Conservation (phyloP, 2,113 vertebrate genomes). For the Eurystomus gularis region DNA sequence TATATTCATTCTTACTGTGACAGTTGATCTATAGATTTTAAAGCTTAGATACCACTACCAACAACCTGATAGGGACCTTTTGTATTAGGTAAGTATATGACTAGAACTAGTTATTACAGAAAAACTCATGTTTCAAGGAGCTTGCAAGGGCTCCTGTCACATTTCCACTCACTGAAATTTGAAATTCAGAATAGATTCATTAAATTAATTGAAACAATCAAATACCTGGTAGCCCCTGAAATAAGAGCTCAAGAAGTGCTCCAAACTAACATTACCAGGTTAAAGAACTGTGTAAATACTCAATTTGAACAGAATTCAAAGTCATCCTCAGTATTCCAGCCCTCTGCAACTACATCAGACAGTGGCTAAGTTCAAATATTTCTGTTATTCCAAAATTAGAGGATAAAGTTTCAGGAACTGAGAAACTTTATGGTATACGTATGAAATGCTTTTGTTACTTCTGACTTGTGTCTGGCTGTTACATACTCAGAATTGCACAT, state of each 20-base stretch:
- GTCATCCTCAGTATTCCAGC: neutral
- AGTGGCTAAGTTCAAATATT: neutral
- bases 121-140: neutral
- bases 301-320: neutral
- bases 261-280: neutral
- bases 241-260: neutral
- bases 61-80: neutral
- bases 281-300: neutral
- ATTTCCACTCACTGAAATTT: neutral
- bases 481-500: conserved; percentile 50
- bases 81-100: neutral
- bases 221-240: neutral
- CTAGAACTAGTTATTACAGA: neutral
- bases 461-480: neutral
- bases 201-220: neutral
- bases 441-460: conserved; percentile 15
- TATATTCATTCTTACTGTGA: neutral
- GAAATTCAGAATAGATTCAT: neutral
- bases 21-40: neutral
- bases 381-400: neutral
- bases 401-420: neutral
- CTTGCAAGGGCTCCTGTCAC: neutral
- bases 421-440: conserved; percentile 6
- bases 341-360: neutral
- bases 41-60: neutral